phyloP scores from a whole-genome alignment of 2,113 vertebrate genomes.

The Rallus limicola region DNA sequence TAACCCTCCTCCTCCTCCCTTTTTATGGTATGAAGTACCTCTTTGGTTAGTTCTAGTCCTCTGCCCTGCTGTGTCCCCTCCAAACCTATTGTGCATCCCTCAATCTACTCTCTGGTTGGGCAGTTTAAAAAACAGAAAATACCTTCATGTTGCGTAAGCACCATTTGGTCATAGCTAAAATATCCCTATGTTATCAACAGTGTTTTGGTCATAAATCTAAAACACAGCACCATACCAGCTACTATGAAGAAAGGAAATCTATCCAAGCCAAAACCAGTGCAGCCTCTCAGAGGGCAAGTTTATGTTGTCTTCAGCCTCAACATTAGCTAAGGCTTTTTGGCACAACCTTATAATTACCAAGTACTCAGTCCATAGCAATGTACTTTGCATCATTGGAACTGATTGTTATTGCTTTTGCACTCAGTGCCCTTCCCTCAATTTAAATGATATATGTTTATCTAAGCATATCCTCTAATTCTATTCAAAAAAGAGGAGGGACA shows the following conservation, averaged over 20 bases:
- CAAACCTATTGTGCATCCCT: neutral
- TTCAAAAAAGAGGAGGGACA: neutral
- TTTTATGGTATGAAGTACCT: neutral
- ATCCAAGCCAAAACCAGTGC: neutral
- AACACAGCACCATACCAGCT: neutral
- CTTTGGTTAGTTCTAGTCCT: neutral
- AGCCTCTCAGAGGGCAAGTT: neutral
- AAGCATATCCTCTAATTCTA: neutral
- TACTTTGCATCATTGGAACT: neutral
- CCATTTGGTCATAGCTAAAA: neutral
- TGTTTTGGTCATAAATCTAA: neutral
- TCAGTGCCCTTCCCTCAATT: neutral
- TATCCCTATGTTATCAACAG: neutral
- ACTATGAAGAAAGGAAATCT: neutral
- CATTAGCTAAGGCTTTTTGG: neutral
- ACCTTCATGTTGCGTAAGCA: accelerated
- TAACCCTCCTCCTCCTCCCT: neutral
- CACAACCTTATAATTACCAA: neutral
- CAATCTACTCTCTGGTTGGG: neutral
- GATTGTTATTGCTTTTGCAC: neutral
- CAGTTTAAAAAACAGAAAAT: neutral
- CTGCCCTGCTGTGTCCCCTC: neutral
- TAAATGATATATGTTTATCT: neutral
- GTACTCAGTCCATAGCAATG: neutral
- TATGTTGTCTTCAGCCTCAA: neutral